Conservation (phyloP, 2,797 vertebrate genomes). For the Lemur catta region DNA sequence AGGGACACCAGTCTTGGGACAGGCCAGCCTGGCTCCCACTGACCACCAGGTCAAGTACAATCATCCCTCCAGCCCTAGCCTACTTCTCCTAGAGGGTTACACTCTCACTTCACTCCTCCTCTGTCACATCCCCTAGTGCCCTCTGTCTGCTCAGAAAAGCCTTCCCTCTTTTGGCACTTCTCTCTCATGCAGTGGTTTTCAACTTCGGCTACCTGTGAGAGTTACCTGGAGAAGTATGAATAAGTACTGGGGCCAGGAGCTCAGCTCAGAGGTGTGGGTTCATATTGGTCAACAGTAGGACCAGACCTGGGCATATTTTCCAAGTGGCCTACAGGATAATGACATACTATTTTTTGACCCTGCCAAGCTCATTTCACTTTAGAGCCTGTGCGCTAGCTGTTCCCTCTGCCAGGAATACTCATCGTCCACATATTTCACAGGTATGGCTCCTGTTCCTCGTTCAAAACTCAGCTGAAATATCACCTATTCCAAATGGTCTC, state of each 20-base stretch:
- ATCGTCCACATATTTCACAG: neutral
- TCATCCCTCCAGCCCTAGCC: too few relatives aligned
- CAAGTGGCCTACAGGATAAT: neutral
- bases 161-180: neutral
- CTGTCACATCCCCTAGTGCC: too few relatives aligned
- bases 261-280: neutral
- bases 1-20: neutral
- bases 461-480: neutral
- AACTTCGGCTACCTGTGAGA: neutral
- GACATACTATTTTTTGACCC: neutral
- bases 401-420: neutral
- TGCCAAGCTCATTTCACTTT: neutral
- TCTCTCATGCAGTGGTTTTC: neutral
- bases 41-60: neutral
- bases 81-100: neutral
- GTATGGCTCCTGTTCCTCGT: neutral
- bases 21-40: neutral
- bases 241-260: neutral
- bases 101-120: neutral
- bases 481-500: neutral
- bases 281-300: neutral
- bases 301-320: neutral
- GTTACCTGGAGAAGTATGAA: neutral
- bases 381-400: neutral
- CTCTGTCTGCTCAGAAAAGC: neutral